phyloP scores from a whole-genome alignment of 2,888 invertebrate genomes.

The Reticulitermes lucifugus region DNA sequence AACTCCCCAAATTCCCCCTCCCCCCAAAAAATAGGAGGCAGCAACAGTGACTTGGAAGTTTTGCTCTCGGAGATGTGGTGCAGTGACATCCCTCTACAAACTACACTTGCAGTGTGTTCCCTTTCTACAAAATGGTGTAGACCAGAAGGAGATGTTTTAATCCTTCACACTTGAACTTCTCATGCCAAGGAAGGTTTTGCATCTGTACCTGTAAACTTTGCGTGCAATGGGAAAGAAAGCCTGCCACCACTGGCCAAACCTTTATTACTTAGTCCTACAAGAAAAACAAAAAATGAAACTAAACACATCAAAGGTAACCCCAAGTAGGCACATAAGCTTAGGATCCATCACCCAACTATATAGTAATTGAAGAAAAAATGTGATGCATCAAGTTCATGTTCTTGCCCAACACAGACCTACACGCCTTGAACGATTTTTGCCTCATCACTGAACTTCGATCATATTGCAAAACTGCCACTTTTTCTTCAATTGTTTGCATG shows the following conservation, averaged over 20 bases:
- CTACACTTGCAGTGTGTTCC: background rate
- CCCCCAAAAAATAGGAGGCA: background rate
- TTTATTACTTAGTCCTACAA: background rate
- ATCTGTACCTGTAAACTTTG: background rate
- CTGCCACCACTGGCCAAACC: background rate
- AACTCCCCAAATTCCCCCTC: background rate
- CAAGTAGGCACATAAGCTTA: conserved; percentile 14
- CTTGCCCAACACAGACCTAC: background rate
- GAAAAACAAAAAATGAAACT: background rate
- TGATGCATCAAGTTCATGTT: conserved; percentile 17
- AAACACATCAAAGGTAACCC: conserved; percentile 13
- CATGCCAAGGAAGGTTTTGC: conserved; percentile 22
- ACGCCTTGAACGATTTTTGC: too few species aligned
- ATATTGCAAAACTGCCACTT: background rate
- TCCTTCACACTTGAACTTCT: background rate
- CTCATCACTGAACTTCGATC: background rate
- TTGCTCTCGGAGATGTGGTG: background rate
- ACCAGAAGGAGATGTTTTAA: background rate
- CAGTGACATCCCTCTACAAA: conserved; percentile 13
- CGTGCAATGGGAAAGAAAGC: conserved; percentile 29
- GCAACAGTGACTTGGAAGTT: background rate
- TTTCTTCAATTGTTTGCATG: conserved; percentile 26
- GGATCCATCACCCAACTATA: conserved; percentile 1
- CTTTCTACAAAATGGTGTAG: background rate
- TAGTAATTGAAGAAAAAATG: conserved; percentile 29